phyloP scores from a whole-genome alignment of 2,888 invertebrate species.

The Ctenicera cuprea region DNA sequence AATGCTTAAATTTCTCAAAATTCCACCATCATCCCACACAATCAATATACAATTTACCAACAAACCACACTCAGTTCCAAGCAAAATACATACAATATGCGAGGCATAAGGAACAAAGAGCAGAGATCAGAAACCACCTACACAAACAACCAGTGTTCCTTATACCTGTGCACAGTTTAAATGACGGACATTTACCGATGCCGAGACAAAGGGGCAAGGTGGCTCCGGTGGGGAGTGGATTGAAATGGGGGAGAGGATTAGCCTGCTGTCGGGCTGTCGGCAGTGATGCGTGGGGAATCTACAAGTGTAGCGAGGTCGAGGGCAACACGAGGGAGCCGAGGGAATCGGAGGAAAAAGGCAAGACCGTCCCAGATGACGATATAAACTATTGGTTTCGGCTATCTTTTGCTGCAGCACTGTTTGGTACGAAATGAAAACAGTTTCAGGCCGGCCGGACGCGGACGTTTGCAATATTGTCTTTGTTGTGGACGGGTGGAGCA shows the following conservation, averaged over 20 bases:
- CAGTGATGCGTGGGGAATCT: conserved; percentile 62
- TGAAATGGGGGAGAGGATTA: conserved; percentile 56
- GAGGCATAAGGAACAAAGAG: conserved; percentile 8
- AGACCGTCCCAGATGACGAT: conserved; percentile 43
- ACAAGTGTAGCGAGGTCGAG: conserved; percentile 59
- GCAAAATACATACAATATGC: no score
- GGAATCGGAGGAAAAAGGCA: conserved; percentile 36
- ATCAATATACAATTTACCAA: no score
- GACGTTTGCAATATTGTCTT: no score
- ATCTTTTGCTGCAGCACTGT: not conserved
- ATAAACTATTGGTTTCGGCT: conserved; percentile 12
- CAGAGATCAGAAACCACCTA: conserved; percentile 5
- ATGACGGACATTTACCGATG: conserved; percentile 21
- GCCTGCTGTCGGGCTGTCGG: conserved; percentile 55
- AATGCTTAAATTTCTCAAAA: no score
- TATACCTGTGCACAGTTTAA: conserved; percentile 32
- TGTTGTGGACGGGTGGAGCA: no score
- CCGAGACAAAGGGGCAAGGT: conserved; percentile 36
- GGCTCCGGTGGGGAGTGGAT: conserved; percentile 33
- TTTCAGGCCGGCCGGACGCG: not conserved
- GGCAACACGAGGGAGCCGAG: conserved; percentile 31
- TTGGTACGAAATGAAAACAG: not conserved
- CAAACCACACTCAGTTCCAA: no score
- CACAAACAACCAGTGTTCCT: conserved; percentile 6
- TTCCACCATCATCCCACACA: no score